A percentile compares a stretch with the other conserved stretches of the same genome.
phyloP scores from a whole-genome alignment of 1,140 invertebrate genomes.

The Achatina immaculata region DNA sequence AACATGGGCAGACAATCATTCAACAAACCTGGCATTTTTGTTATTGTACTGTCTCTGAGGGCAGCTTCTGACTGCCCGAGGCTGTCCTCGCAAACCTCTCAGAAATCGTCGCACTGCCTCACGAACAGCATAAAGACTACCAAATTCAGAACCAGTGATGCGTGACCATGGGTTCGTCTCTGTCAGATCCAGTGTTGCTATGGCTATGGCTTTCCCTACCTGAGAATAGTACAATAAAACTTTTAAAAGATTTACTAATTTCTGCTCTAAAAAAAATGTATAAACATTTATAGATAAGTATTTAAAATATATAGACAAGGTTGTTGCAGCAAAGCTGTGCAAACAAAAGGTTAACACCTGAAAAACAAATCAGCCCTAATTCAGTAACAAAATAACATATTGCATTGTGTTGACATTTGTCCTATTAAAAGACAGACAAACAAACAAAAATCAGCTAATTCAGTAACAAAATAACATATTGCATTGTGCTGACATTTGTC shows the following conservation, averaged over 20 bases:
- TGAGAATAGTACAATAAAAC: conserved; percentile 61
- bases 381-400: too few relatives aligned
- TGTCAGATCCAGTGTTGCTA: conserved; percentile 85
- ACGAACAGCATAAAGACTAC: conserved; percentile 79
- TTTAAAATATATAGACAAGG: too few relatives aligned
- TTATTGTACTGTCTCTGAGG: not conserved
- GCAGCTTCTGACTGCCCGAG: conserved; percentile 43
- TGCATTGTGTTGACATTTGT: too few relatives aligned
- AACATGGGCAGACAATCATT: too few relatives aligned
- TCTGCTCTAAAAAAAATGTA: conserved; percentile 16
- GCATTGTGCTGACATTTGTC: too few relatives aligned
- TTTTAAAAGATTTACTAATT: not conserved
- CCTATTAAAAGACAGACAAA: too few relatives aligned
- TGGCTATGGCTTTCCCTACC: conserved; percentile 85
- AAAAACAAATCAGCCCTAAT: too few relatives aligned
- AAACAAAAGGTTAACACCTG: too few relatives aligned
- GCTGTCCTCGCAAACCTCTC: conserved; percentile 61
- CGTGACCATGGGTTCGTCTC: conserved; percentile 84
- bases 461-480: too few relatives aligned
- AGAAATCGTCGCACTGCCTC: conserved; percentile 76
- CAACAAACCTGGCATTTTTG: not conserved
- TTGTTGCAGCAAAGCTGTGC: too few relatives aligned
- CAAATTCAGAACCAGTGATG: conserved; percentile 83
- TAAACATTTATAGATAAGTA: not conserved
- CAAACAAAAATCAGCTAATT: too few relatives aligned